Evolutionary conservation across 2,113 vertebrate genomes (phyloP), one percentile per base, ranked within the genome.

Genomic region (Phoxinus phoxinus): DNA sequence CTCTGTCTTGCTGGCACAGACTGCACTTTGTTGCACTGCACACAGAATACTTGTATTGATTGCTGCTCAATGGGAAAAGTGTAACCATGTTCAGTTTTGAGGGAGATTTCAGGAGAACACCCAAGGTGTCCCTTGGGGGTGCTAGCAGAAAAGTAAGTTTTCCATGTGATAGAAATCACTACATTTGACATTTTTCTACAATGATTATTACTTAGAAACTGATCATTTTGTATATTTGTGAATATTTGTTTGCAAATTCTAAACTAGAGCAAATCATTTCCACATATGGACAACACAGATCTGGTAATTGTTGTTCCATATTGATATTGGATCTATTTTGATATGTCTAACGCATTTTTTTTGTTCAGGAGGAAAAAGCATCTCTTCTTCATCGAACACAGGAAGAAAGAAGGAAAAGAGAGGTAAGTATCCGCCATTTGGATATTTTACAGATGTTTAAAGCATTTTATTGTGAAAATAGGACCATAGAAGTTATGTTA

Each of bases 11-110:
- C 85, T 92, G 91, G 53, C 83, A 46, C 23, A 23, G 17, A 65
- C 61, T 59, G 21, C 59, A 79, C 51, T 25, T 65, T 76, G 37
- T 5, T 86, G 46, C 77, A 67, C 86, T 69, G 87, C 86, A 86
- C 84, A 15, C 63, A 35, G 74, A 69, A 51, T 46, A 76, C 53
- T 53, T 72, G 13, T 61, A 7, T 63, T 30, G 44, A 85, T 81
- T 74, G 83, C 81, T 91, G 93, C 94, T 96, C 87, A 87, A 98
- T 98, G 97, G 96, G 91, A 97, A 97, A 93, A 92, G 91, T 89
- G 93, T 94, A 93, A 96, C 90, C 92, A 99, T 99, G 98, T 99
- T 99, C 89, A 99, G 98, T 94, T 99, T 99, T 90, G 98, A 99
- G 94, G 98, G 98, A 89, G 98, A 99, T 85, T 99, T 99, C 95